A percentile compares a stretch with the other conserved stretches of the same genome.
Conservation (phyloP, 2,797 vertebrate species). For the Mustela erminea region DNA sequence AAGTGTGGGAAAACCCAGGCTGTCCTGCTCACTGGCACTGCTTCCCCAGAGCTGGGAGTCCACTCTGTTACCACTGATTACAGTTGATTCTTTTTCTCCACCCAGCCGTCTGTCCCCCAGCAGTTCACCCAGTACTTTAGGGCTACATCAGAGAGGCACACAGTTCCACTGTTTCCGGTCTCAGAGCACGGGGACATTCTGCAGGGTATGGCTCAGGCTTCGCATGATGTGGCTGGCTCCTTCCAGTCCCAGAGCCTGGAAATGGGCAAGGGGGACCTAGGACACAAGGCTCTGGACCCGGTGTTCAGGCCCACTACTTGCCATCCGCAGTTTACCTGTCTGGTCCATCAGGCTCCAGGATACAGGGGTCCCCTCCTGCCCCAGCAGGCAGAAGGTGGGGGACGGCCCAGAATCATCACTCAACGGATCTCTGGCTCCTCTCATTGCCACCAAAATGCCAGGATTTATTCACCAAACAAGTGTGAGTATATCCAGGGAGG, state of each 20-base stretch:
- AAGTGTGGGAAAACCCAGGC: too few relatives aligned
- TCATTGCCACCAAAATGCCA: slow-evolving; percentile 68
- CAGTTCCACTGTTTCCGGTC: slow-evolving; percentile 65
- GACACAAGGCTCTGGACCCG: background rate
- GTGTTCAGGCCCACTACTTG: slow-evolving; percentile 28
- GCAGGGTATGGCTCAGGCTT: background rate
- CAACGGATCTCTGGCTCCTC: slow-evolving; percentile 43
- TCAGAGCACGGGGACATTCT: background rate
- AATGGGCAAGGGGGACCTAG: background rate
- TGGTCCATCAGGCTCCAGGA: background rate
- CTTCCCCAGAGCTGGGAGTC: too few relatives aligned
- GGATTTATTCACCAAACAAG: slow-evolving; percentile 50
- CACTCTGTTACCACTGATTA: too few relatives aligned
- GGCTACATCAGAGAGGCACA: background rate
- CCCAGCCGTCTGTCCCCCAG: background rate
- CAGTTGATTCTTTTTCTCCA: background rate
- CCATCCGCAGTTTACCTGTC: slow-evolving; percentile 43
- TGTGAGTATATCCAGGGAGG: slow-evolving; percentile 55
- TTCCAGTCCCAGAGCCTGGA: background rate
- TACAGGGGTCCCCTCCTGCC: slow-evolving; percentile 24
- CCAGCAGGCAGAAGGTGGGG: slow-evolving; percentile 26
- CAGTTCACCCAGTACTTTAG: background rate
- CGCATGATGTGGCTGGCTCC: slow-evolving; percentile 25
- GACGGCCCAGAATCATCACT: slow-evolving; percentile 59
- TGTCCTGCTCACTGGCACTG: too few relatives aligned